These are phyloP conservation scores for Ctenomys sociabilis DNA, from an alignment of 2,113 vertebrate genomes.

Conservation along the genomic window DNA sequence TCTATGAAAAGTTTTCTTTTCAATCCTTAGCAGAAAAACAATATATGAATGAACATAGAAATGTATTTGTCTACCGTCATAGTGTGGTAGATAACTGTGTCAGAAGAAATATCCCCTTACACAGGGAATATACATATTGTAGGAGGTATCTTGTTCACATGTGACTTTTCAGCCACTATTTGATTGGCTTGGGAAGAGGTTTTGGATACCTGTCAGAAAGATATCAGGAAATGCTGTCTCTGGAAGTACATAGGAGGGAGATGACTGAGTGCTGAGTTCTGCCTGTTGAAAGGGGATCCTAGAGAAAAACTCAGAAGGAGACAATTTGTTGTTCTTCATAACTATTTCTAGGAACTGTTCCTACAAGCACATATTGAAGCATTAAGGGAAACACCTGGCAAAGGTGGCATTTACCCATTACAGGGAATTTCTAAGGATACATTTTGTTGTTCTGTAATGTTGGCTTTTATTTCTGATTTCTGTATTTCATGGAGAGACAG, in stretches of 20 bases:
- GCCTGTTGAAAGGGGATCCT: not conserved
- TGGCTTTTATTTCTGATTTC: not conserved
- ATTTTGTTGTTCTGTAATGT: not conserved
- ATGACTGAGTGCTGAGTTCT: not conserved
- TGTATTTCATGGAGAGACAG: not conserved
- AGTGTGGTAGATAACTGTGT: not conserved
- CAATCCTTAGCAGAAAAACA: slow-evolving; percentile 16
- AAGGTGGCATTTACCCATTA: not conserved
- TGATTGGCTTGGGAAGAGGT: not conserved
- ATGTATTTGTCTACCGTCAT: not conserved
- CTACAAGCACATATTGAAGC: not conserved
- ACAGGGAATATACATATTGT: not conserved
- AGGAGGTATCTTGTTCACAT: not conserved
- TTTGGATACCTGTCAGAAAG: slow-evolving; percentile 38
- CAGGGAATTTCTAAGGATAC: not conserved
- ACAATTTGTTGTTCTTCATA: not conserved
- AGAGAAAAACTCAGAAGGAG: not conserved
- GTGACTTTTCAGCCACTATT: not conserved
- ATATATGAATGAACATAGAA: not conserved
- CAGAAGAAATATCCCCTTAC: not conserved
- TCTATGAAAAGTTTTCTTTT: slow-evolving; percentile 7
- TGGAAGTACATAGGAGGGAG: not conserved
- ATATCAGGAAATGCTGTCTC: not conserved
- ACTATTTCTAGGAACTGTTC: not conserved
- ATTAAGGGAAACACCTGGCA: not conserved